Evolutionary conservation across 2,888 invertebrate genomes (phyloP).

Genomic region (Parnassius smintheus): DNA sequence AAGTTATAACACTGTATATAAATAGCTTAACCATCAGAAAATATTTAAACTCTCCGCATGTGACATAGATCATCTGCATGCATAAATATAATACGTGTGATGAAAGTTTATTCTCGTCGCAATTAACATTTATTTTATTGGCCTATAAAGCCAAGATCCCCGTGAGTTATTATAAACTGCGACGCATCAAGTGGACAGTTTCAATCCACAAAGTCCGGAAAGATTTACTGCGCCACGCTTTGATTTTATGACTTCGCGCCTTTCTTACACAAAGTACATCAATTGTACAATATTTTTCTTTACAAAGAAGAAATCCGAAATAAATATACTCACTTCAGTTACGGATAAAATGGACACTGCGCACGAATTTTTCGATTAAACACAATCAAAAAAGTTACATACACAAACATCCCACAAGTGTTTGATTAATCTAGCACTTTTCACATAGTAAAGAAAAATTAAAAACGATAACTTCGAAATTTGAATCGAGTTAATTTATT

Average conservation of each 20-base stretch:
- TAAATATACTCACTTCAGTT: conserved; percentile 63
- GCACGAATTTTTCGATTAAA: conserved; percentile 38
- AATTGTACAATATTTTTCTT: conserved; percentile 51
- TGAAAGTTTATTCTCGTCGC: conserved; percentile 20
- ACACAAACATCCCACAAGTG: conserved; percentile 71
- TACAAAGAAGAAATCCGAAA: conserved; percentile 30
- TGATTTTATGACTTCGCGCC: conserved; percentile 59
- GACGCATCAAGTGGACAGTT: conserved; percentile 71
- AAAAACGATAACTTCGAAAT: conserved; percentile 31
- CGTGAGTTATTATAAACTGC: conserved; percentile 61
- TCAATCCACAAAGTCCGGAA: conserved; percentile 57
- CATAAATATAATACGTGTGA: conserved; percentile 21
- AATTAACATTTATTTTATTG: conserved; percentile 51
- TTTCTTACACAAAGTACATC: conserved; percentile 49
- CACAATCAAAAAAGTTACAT: conserved; percentile 49
- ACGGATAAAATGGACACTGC: conserved; percentile 44
- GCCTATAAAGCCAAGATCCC: conserved; percentile 55
- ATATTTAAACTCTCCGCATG: not conserved
- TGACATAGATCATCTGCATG: conserved; percentile 21
- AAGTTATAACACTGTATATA: too few relatives aligned
- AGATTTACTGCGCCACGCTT: conserved; percentile 75
- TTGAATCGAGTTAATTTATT: conserved; percentile 33
- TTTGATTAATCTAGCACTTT: conserved; percentile 46
- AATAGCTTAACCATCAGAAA: too few relatives aligned
- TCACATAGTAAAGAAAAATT: conserved; percentile 38